Percentiles rank a stretch among this genome's conserved stretches.
Evolutionary conservation across 1,140 invertebrate genomes (phyloP).

Genomic region (Calycopis cecrops): DNA sequence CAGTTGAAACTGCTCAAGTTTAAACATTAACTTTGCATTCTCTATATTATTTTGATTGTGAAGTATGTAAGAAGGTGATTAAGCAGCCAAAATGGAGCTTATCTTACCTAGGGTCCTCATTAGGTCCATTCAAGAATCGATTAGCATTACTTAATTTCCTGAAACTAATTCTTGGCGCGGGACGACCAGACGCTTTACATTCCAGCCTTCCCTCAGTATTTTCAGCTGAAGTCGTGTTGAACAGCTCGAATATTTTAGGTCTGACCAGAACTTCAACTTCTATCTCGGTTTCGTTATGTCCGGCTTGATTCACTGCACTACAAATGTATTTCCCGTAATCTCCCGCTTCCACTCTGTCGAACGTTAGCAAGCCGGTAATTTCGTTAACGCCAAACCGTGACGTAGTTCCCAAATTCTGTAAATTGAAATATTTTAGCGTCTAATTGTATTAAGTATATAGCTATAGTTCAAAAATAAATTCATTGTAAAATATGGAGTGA

Average conservation of each 20-base stretch:
- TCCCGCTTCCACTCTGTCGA: slow-evolving; percentile 84
- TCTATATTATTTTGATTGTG: too few species aligned
- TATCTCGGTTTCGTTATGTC: slow-evolving; percentile 78
- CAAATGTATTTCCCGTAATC: slow-evolving; percentile 90
- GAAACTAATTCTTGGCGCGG: slow-evolving; percentile 85
- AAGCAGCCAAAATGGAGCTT: neutral
- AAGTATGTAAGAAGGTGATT: too few species aligned
- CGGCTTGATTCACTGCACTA: slow-evolving; percentile 87
- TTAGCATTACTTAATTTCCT: slow-evolving; percentile 77
- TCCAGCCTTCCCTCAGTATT: slow-evolving; percentile 79
- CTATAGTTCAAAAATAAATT: too few species aligned
- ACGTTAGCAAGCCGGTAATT: slow-evolving; percentile 81
- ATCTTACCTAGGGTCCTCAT: slow-evolving; percentile 76
- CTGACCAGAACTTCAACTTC: slow-evolving; percentile 83
- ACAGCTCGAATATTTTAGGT: slow-evolving; percentile 86
- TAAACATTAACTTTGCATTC: too few species aligned
- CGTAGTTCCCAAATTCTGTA: slow-evolving; percentile 79
- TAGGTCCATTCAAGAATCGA: slow-evolving; percentile 77
- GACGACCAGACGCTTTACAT: slow-evolving; percentile 86
- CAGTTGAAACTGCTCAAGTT: too few species aligned
- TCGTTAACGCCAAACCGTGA: slow-evolving; percentile 86
- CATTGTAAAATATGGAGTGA: too few species aligned
- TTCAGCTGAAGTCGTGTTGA: slow-evolving; percentile 83
- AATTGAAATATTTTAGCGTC: too few species aligned
- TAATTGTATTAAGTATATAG: too few species aligned